These are phyloP conservation scores for Venturia canescens DNA, from an alignment of 1,140 invertebrate genomes.

Conservation along the genomic window DNA sequence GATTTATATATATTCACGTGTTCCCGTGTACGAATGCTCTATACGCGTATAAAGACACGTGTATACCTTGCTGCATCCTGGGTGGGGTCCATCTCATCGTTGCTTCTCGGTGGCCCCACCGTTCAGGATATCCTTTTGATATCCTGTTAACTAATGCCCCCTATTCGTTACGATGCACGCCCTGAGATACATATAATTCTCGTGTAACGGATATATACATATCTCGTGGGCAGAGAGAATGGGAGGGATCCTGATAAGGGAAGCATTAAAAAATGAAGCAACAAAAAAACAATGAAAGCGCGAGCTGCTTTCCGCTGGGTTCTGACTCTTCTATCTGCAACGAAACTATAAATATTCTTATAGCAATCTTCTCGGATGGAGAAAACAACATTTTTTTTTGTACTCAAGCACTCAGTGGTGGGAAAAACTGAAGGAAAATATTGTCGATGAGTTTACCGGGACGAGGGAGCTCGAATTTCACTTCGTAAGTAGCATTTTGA, in stretches of 20 bases:
- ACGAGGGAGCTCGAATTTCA: too few relatives aligned
- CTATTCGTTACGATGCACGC: conserved; percentile 74
- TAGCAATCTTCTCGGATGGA: neutral
- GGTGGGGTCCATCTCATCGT: conserved; percentile 68
- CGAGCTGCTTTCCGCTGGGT: neutral
- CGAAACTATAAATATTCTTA: conserved; percentile 16
- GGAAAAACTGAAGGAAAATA: too few relatives aligned
- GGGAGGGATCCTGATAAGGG: conserved; percentile 16
- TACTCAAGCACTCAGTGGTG: too few relatives aligned
- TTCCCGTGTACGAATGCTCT: neutral
- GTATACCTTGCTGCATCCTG: conserved; percentile 54
- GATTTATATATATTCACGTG: neutral
- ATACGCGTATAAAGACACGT: neutral
- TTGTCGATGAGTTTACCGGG: too few relatives aligned
- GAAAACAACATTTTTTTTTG: neutral
- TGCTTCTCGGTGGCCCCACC: conserved; percentile 73
- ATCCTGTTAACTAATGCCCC: conserved; percentile 77
- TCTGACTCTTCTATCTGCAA: neutral
- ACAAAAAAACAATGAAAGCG: neutral
- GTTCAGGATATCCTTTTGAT: conserved; percentile 76
- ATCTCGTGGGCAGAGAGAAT: neutral
- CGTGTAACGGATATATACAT: conserved; percentile 50
- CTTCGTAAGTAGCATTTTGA: too few relatives aligned
- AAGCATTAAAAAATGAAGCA: neutral
- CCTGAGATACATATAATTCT: conserved; percentile 59